Percentiles rank a stretch among this genome's conserved stretches.
Conservation (phyloP, 1,140 invertebrate species). For the Drosophila tristis region DNA sequence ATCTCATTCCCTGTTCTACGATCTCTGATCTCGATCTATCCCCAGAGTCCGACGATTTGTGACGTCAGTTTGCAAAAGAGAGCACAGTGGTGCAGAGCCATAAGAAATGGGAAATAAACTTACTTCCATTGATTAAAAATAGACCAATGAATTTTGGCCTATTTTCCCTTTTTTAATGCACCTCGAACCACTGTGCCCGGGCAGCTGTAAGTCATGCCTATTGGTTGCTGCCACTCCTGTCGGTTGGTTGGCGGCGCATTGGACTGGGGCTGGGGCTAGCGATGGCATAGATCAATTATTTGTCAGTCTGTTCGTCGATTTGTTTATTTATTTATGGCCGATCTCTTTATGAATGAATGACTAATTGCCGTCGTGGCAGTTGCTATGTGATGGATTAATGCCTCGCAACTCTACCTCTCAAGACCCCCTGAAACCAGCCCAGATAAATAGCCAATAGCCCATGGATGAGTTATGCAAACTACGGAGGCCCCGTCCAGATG, state of each 20-base stretch:
- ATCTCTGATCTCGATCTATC: not conserved
- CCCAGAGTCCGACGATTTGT: constrained; percentile 8
- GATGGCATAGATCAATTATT: constrained; percentile 74
- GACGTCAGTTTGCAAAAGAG: constrained; percentile 21
- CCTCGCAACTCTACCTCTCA: not conserved
- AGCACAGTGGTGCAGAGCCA: not conserved
- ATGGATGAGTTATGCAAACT: constrained; percentile 65
- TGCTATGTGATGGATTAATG: constrained; percentile 69
- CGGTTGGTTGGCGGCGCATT: not conserved
- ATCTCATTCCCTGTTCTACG: too few species aligned
- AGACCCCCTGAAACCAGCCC: not conserved
- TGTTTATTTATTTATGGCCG: constrained; percentile 73
- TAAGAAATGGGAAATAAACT: not conserved
- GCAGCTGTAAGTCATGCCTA: not conserved
- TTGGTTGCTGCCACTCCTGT: constrained; percentile 12
- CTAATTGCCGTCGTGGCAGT: constrained; percentile 61
- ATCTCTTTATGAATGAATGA: constrained; percentile 81
- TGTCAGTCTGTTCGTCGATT: constrained; percentile 63
- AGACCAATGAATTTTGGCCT: too few species aligned
- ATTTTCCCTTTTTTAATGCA: too few species aligned
- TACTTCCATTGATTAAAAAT: too few species aligned
- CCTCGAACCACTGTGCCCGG: constrained; percentile 14
- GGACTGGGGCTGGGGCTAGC: constrained; percentile 1
- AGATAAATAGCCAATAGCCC: not conserved
- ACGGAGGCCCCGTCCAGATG: constrained; percentile 28